Percentiles rank a stretch among this genome's conserved stretches.
phyloP scores from a whole-genome alignment of 2,113 vertebrate species.

The Climacteris rufus region DNA sequence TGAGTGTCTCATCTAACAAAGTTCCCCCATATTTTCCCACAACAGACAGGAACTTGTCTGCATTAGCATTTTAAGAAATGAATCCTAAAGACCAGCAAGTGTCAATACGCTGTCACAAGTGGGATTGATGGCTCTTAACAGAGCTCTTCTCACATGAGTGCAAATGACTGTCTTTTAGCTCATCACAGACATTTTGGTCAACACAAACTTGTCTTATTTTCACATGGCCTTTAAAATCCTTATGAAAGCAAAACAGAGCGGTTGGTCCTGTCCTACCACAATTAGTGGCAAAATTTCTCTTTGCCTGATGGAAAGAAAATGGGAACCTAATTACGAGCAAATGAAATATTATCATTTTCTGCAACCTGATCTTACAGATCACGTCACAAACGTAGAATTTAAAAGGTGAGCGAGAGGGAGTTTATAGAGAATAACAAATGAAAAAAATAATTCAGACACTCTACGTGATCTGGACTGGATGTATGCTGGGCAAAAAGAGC shows the following conservation, averaged over 20 bases:
- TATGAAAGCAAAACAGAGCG: neutral
- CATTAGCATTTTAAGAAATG: slow-evolving; percentile 54
- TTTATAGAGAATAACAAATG: neutral
- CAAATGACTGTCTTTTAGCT: slow-evolving; percentile 36
- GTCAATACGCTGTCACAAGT: slow-evolving; percentile 11
- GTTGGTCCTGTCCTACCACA: neutral
- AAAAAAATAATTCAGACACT: neutral
- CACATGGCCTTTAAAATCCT: neutral
- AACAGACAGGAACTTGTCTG: slow-evolving; percentile 45
- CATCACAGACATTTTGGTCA: slow-evolving; percentile 44
- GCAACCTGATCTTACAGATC: neutral
- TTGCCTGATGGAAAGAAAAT: neutral
- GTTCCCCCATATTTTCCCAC: slow-evolving; percentile 46
- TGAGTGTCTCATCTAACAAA: slow-evolving; percentile 40
- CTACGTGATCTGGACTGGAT: neutral
- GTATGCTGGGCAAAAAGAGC: neutral
- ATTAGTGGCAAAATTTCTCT: neutral
- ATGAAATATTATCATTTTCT: neutral
- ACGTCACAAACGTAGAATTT: neutral
- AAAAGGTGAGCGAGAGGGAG: neutral
- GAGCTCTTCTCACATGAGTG: slow-evolving; percentile 32
- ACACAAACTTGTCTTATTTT: neutral
- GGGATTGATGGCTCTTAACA: slow-evolving; percentile 13
- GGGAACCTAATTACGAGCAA: neutral
- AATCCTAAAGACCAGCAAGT: slow-evolving; percentile 24